Conservation (phyloP, 2,797 vertebrate genomes). For the Saxicola maurus region DNA sequence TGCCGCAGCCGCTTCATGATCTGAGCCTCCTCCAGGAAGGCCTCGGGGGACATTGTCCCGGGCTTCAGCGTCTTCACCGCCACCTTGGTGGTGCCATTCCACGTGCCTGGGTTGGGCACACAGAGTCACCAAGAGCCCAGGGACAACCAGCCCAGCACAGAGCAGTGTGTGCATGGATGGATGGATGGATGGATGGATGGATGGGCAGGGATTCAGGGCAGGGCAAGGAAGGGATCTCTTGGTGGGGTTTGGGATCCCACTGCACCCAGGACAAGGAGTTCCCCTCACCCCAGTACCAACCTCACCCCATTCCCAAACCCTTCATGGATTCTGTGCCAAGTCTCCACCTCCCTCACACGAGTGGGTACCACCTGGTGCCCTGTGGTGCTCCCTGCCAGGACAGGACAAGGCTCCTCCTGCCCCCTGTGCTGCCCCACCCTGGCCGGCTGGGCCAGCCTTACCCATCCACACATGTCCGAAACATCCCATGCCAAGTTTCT, state of each 20-base stretch:
- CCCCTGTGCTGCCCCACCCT: rapidly evolving
- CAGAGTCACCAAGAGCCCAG: rapidly evolving
- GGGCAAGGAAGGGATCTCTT: not conserved
- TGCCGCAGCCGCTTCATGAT: slow-evolving; percentile 97
- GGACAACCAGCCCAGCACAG: not conserved
- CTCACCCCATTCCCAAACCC: not conserved
- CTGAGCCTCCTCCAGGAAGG: slow-evolving; percentile 96
- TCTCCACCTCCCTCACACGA: not conserved
- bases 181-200: not conserved
- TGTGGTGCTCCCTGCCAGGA: not conserved
- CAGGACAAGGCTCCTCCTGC: not conserved
- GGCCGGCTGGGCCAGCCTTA: slow-evolving; percentile 69
- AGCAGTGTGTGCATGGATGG: not conserved
- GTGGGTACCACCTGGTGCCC: not conserved
- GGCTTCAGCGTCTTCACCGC: slow-evolving; percentile 96
- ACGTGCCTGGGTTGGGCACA: slow-evolving; percentile 79
- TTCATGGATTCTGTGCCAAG: not conserved
- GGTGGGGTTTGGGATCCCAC: rapidly evolving
- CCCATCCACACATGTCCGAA: slow-evolving; percentile 97
- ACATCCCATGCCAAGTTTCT: slow-evolving; percentile 92
- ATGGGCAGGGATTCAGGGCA: not conserved
- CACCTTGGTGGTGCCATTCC: slow-evolving; percentile 95
- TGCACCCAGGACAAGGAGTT: not conserved
- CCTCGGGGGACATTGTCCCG: slow-evolving; percentile 95
- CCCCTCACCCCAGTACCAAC: not conserved